Evolutionary conservation across 2,113 vertebrate species (phyloP).

Genomic region (Benitochromis conjunctus): DNA sequence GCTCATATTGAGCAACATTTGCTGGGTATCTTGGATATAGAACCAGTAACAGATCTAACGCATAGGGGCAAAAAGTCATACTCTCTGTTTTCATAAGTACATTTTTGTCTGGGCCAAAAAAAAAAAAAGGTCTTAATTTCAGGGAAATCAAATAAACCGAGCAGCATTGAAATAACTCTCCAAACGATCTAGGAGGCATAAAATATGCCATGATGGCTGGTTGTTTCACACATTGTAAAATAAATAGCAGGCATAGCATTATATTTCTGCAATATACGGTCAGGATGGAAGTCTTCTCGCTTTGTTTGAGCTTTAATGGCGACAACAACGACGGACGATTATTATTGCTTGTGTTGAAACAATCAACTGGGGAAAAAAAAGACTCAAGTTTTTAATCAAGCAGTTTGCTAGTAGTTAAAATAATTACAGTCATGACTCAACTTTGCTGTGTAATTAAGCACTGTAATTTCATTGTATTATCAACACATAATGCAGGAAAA

Average conservation of each 20-base stretch:
- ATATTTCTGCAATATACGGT: background rate
- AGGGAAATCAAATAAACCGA: background rate
- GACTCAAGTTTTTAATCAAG: background rate
- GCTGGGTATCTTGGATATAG: background rate
- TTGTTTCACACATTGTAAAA: background rate
- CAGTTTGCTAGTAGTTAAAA: background rate
- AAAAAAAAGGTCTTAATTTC: no score
- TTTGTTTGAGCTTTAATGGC: background rate
- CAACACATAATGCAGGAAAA: background rate
- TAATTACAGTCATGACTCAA: background rate
- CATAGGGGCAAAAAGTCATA: background rate
- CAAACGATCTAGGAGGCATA: background rate
- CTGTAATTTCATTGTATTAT: background rate
- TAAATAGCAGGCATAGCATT: background rate
- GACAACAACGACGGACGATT: background rate
- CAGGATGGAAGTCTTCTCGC: background rate
- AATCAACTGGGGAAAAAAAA: background rate
- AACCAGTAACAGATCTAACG: background rate
- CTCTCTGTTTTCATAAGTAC: fast-evolving
- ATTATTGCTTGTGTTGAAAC: background rate
- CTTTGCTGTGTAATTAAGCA: background rate
- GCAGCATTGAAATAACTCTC: background rate
- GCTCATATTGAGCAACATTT: background rate
- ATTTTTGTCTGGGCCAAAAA: background rate
- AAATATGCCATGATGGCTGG: background rate